A percentile compares a stretch with the other conserved stretches of the same genome.
phyloP scores from a whole-genome alignment of 2,888 invertebrate species.

The Macaria notata region DNA sequence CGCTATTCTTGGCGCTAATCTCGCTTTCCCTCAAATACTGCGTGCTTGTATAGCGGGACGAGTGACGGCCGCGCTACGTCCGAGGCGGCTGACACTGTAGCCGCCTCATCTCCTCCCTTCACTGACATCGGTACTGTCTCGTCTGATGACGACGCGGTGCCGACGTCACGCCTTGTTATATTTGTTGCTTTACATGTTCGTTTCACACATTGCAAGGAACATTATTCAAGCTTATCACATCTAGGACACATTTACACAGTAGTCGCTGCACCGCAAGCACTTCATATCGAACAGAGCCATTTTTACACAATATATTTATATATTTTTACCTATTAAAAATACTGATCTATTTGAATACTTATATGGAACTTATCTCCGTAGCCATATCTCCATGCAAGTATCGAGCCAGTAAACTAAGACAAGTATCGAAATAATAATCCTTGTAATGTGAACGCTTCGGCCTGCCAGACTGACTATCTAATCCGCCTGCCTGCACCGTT shows the following conservation, averaged over 20 bases:
- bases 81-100: constrained; percentile 18
- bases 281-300: constrained; percentile 17
- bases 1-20: constrained; percentile 44
- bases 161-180: constrained; percentile 37
- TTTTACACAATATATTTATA: not conserved
- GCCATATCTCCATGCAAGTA: constrained; percentile 5
- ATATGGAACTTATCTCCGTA: too few species aligned
- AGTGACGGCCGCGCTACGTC: constrained; percentile 36
- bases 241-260: constrained; percentile 29
- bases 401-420: constrained; percentile 16
- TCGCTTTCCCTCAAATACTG: constrained; percentile 21
- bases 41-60: constrained; percentile 39
- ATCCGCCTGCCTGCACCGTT: constrained; percentile 77
- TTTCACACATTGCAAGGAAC: constrained; percentile 73
- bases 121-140: constrained; percentile 44
- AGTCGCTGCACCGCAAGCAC: constrained; percentile 34
- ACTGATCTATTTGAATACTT: too few species aligned
- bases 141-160: constrained; percentile 39
- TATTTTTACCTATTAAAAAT: too few species aligned
- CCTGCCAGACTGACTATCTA: constrained; percentile 64
- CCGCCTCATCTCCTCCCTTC: constrained; percentile 31
- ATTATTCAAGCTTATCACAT: constrained; percentile 59
- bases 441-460: constrained; percentile 66
- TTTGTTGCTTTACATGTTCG: constrained; percentile 62
- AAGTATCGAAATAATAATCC: constrained; percentile 61